Percentiles rank a stretch among this genome's conserved stretches.
Evolutionary conservation across 2,113 vertebrate species (phyloP).

Genomic region (Rattus rattus): DNA sequence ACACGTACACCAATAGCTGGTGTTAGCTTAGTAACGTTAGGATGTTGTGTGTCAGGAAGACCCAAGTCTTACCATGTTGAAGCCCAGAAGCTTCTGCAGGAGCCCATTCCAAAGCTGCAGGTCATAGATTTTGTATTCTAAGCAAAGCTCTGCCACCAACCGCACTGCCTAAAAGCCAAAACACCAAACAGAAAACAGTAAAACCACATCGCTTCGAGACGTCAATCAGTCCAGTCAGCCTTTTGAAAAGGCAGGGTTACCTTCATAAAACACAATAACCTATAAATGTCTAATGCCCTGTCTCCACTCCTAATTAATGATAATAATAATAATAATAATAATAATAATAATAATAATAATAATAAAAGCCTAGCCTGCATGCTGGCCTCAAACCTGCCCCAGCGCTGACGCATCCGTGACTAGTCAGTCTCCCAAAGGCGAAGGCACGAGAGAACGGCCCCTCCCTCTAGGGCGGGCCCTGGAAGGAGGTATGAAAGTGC

Average conservation of each 20-base stretch:
- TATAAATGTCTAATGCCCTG: not conserved
- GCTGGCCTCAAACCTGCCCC: not conserved
- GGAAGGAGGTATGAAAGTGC: not conserved
- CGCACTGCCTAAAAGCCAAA: conserved; percentile 90
- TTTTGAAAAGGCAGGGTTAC: not conserved
- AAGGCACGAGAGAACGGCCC: not conserved
- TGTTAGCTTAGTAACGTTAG: not conserved
- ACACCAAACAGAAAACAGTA: conserved; percentile 8
- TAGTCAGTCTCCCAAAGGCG: not conserved
- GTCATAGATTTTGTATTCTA: conserved; percentile 95
- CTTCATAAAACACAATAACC: not conserved
- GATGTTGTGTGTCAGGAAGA: not conserved
- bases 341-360: too few relatives aligned
- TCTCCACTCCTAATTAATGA: not conserved
- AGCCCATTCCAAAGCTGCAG: conserved; percentile 94
- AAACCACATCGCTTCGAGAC: not conserved
- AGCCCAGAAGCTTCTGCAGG: conserved; percentile 94
- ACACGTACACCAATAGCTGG: too few relatives aligned
- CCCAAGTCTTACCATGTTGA: conserved; percentile 91
- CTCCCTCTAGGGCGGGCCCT: accelerated
- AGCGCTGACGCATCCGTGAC: not conserved
- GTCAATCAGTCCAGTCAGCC: not conserved
- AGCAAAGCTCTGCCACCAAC: conserved; percentile 93
- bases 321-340: too few relatives aligned
- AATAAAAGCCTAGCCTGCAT: not conserved